Evolutionary conservation across 2,888 invertebrate species (phyloP).

Genomic region (Tiphia femorata): DNA sequence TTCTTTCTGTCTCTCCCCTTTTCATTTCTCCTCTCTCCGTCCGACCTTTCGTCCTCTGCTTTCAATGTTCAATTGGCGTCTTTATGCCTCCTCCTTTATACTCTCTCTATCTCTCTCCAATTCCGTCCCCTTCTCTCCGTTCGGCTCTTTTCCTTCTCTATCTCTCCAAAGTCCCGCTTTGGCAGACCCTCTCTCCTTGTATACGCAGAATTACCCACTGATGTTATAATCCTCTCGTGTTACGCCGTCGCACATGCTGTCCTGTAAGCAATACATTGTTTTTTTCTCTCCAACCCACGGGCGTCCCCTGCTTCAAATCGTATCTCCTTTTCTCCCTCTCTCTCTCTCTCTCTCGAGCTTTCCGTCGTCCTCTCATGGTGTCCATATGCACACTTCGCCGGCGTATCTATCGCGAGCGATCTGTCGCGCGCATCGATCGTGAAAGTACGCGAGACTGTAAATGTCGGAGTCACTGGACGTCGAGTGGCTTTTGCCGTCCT

Average conservation of each 20-base stretch:
- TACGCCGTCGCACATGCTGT: constrained; percentile 65
- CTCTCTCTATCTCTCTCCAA: constrained; percentile 2
- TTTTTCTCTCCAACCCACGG: constrained; percentile 39
- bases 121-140: not conserved
- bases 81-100: not conserved
- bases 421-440: no score
- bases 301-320: not conserved
- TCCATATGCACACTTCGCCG: constrained; percentile 60
- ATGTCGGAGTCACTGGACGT: no score
- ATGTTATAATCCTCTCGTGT: constrained; percentile 69
- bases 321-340: no score
- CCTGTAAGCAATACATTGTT: constrained; percentile 59
- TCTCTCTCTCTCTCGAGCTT: constrained; percentile 9
- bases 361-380: constrained; percentile 27
- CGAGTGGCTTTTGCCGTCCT: no score
- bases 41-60: constrained; percentile 4
- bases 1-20: constrained; percentile 1
- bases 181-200: constrained; percentile 9
- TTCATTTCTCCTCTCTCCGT: not conserved
- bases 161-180: constrained; percentile 12
- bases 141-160: constrained; percentile 7
- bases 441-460: no score
- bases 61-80: not conserved
- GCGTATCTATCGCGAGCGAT: no score
- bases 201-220: constrained; percentile 63